phyloP scores from a whole-genome alignment of 2,797 vertebrate species.

The Carduelis carduelis region DNA sequence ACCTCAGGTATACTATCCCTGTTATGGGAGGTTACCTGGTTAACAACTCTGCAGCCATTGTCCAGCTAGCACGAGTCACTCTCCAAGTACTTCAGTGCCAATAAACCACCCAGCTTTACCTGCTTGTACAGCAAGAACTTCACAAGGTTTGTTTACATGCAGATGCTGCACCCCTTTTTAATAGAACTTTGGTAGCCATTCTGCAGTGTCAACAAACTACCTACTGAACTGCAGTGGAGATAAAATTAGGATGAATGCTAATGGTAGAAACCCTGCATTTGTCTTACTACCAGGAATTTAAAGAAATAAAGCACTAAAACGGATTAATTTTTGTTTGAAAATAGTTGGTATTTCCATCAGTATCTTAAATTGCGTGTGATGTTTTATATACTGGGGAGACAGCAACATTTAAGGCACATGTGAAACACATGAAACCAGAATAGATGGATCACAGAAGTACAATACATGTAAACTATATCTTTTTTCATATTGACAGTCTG shows the following conservation, averaged over 20 bases:
- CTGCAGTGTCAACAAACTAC: neutral
- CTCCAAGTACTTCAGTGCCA: neutral
- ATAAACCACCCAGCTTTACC: neutral
- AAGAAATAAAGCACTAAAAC: neutral
- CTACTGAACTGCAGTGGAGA: neutral
- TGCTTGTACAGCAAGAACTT: neutral
- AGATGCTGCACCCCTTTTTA: neutral
- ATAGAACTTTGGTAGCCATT: neutral
- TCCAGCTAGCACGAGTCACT: neutral
- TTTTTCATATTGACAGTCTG: neutral
- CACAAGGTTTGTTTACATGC: neutral
- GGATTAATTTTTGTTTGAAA: neutral
- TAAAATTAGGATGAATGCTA: neutral
- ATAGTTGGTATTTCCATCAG: neutral
- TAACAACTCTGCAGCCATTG: neutral
- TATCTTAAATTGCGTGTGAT: neutral
- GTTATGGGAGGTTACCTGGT: neutral
- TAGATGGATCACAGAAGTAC: neutral
- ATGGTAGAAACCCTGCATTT: neutral
- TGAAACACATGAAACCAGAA: neutral
- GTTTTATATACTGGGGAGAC: neutral
- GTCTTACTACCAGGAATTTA: neutral
- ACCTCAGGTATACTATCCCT: neutral
- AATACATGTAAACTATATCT: neutral
- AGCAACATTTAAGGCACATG: neutral